Percentiles rank a stretch among this genome's conserved stretches.
Evolutionary conservation across 2,797 vertebrate species (phyloP).

Genomic region (Notolabrus celidotus): DNA sequence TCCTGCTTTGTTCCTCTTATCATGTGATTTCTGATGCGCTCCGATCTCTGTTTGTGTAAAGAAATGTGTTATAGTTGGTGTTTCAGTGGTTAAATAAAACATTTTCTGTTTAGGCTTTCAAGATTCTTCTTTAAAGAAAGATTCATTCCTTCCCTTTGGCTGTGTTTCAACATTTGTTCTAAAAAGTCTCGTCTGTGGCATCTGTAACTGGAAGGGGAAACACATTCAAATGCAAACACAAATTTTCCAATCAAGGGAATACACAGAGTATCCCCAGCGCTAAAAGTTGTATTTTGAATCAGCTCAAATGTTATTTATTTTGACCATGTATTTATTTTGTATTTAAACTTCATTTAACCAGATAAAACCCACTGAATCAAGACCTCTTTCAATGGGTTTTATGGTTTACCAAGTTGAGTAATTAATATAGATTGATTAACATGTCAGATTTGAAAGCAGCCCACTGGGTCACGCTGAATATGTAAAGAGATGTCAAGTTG

Average conservation of each 20-base stretch:
- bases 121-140: no score
- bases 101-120: no score
- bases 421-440: no score
- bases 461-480: no score
- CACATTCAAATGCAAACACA: background rate
- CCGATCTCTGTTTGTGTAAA: conserved; percentile 16
- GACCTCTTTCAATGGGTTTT: no score
- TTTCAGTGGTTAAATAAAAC: conserved; percentile 14
- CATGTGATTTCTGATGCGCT: conserved; percentile 62
- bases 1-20: conserved; percentile 56
- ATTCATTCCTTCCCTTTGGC: no score
- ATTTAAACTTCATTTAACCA: background rate
- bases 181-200: background rate
- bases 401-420: no score
- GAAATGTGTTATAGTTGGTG: conserved; percentile 34
- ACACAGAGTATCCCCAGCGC: background rate
- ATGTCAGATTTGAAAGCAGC: no score
- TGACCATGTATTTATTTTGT: no score
- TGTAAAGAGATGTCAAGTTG: background rate
- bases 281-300: background rate
- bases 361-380: no score
- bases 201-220: background rate
- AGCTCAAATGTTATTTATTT: background rate
- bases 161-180: background rate
- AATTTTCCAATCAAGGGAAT: background rate